Conservation (phyloP, 2,888 invertebrate genomes). For the Acanthosepion pharaonis region DNA sequence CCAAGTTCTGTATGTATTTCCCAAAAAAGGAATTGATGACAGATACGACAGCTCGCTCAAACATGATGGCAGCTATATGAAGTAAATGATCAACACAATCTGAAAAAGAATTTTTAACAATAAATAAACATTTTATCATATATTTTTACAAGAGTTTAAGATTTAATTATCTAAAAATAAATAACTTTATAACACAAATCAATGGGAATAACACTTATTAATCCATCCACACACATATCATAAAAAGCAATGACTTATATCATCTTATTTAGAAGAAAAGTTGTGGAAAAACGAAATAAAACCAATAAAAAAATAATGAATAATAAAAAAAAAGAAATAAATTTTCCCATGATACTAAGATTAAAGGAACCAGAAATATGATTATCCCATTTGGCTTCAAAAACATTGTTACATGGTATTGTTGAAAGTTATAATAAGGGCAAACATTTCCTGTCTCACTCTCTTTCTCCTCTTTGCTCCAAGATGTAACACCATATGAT, state of each 20-base stretch:
- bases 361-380: too few relatives aligned
- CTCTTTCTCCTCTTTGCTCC: too few relatives aligned
- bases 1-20: constrained; percentile 87
- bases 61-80: constrained; percentile 56
- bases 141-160: not conserved
- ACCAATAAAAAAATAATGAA: too few relatives aligned
- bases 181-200: not conserved
- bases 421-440: too few relatives aligned
- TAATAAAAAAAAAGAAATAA: too few relatives aligned
- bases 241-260: not conserved
- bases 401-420: too few relatives aligned
- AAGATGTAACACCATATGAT: too few relatives aligned
- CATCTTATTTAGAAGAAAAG: not conserved
- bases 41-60: constrained; percentile 81
- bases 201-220: not conserved
- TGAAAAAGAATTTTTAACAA: not conserved
- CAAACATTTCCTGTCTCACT: too few relatives aligned
- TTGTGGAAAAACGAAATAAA: too few relatives aligned
- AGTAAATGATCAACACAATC: not conserved
- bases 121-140: not conserved
- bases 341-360: too few relatives aligned
- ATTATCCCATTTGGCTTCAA: too few relatives aligned
- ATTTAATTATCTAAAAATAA: not conserved
- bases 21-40: constrained; percentile 86
- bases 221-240: not conserved